phyloP scores from a whole-genome alignment of 2,113 vertebrate genomes.

The Cranoglanis bouderius region DNA sequence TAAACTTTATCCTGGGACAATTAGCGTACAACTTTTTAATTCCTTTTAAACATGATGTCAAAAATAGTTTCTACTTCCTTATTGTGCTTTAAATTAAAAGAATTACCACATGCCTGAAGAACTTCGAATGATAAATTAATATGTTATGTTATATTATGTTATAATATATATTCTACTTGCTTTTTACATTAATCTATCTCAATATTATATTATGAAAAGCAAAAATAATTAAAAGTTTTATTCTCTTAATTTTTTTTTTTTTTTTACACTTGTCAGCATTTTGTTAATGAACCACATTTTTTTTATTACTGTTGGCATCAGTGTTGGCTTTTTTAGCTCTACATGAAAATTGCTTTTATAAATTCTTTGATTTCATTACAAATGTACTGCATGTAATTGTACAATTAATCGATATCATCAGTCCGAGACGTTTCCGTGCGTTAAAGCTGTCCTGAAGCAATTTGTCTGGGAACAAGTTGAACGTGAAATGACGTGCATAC shows the following conservation, averaged over 20 bases:
- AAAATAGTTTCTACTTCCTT: not conserved
- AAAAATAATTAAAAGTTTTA: constrained; percentile 52
- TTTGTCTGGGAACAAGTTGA: not conserved
- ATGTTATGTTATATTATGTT: not conserved
- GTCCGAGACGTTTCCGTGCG: not conserved
- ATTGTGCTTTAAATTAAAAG: not conserved
- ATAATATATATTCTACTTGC: not conserved
- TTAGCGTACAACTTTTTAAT: not conserved
- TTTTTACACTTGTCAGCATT: constrained; percentile 61
- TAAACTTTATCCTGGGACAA: not conserved
- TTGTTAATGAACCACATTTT: constrained; percentile 57
- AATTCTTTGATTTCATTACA: constrained; percentile 32
- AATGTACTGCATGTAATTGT: not conserved
- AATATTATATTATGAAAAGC: not conserved
- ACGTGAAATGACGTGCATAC: not conserved
- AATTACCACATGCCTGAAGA: not conserved
- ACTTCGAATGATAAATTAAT: not conserved
- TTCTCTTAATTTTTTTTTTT: constrained; percentile 63
- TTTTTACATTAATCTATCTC: not conserved
- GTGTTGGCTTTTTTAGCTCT: not conserved
- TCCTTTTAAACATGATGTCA: not conserved
- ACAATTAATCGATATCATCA: constrained; percentile 12
- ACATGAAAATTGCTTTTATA: constrained; percentile 21
- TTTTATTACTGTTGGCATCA: not conserved
- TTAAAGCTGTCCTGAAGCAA: not conserved